Evolutionary conservation across 2,888 invertebrate species (phyloP), one percentile per base, ranked within the genome.

Genomic region (Drosophila tripunctata): DNA sequence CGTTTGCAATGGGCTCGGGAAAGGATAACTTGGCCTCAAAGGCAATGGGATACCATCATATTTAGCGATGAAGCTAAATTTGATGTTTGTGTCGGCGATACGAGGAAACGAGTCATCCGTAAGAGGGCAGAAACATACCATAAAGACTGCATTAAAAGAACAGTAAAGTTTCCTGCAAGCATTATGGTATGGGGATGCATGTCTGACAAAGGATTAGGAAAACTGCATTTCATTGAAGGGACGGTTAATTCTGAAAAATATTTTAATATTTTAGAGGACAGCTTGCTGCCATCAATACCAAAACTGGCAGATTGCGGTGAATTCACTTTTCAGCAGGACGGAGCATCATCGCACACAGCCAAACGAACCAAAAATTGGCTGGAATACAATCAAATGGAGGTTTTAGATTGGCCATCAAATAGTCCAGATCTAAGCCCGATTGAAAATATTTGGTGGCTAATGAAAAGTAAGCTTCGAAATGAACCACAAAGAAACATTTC

Each of bases 11-110:
- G n/a, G n/a, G n/a, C n/a, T n/a, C n/a, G n/a, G n/a, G n/a, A n/a
- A n/a, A n/a, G n/a, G n/a, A n/a, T n/a, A n/a, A n/a, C n/a, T n/a
- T n/a, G n/a, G n/a, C n/a, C n/a, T n/a, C n/a, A n/a, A n/a, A n/a
- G n/a, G n/a, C n/a, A n/a, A n/a, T n/a, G n/a, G n/a, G n/a, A n/a
- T n/a, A n/a, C n/a, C n/a, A n/a, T n/a, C n/a, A n/a, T n/a, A n/a
- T n/a, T n/a, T n/a, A n/a, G n/a, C n/a, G n/a, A n/a, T n/a, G 17
- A 71, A 61, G 62, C 52, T 41, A 44, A 61, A 52, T 71, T 64
- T 48, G 54, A 61, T 57, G 43, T 62, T 12, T 15, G 45, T 56
- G 44, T 56, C 54, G 61, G 57, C n/a, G 60, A 69, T 56, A 1
- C 33, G 24, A 17, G 47, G 45, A 52, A 6, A 22, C 21, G 63